phyloP scores from a whole-genome alignment of 2,888 invertebrate species.

The Drosophila bunnanda region DNA sequence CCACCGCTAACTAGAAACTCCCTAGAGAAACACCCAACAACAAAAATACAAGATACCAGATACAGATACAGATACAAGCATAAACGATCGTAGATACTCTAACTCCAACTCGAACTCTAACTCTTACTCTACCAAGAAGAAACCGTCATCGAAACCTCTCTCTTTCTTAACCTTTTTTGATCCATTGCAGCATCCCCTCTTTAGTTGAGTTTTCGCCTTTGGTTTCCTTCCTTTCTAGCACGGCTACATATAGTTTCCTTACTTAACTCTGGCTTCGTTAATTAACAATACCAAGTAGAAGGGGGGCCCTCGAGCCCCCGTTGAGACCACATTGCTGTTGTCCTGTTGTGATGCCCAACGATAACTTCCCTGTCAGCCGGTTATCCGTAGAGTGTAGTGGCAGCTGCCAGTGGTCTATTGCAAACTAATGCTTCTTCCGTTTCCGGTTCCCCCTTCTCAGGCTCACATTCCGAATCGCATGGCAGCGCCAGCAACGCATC shows the following conservation, averaged over 20 bases:
- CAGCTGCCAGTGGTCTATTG: background rate
- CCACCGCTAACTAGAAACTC: slow-evolving; percentile 20
- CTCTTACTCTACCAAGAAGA: slow-evolving; percentile 1
- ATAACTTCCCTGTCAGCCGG: slow-evolving; percentile 44
- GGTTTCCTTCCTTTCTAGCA: slow-evolving; percentile 52
- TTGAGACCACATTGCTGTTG: slow-evolving; percentile 42
- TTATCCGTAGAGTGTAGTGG: slow-evolving; percentile 37
- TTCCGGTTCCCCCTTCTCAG: slow-evolving; percentile 26
- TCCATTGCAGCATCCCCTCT: slow-evolving; percentile 42
- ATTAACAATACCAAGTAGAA: slow-evolving; percentile 21
- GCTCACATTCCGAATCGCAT: slow-evolving; percentile 86
- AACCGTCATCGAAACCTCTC: slow-evolving; percentile 27
- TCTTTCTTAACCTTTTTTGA: slow-evolving; percentile 22
- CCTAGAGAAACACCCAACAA: slow-evolving; percentile 29
- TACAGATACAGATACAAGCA: slow-evolving; percentile 28
- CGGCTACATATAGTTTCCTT: slow-evolving; percentile 50
- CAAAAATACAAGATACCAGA: slow-evolving; percentile 25
- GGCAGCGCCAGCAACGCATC: slow-evolving; percentile 92
- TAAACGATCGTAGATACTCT: slow-evolving; percentile 33
- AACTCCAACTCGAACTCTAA: background rate
- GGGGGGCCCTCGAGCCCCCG: slow-evolving; percentile 26
- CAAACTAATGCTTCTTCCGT: slow-evolving; percentile 3
- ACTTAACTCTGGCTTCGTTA: slow-evolving; percentile 19
- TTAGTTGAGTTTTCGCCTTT: slow-evolving; percentile 52
- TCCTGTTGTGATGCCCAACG: slow-evolving; percentile 38